Base-by-base conservation (phyloP, 2,888 invertebrate genomes). In the Xylocampa areola region DNA sequence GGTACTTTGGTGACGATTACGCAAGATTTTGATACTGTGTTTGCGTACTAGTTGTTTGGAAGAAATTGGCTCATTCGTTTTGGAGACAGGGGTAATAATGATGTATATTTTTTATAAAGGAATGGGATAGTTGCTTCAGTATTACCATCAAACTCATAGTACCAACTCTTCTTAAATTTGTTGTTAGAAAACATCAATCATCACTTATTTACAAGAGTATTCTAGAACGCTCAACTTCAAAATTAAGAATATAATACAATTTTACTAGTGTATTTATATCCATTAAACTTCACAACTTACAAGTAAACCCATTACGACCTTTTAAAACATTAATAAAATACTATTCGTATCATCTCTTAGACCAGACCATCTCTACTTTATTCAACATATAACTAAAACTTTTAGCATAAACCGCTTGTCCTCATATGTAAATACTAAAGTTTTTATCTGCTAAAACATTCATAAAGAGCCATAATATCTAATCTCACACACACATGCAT, bases 391-490 rank as follows among this genome's bases (percentile, higher is more conserved):
- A 36, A 6, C 4, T 32, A 4, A 32, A 47, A 69, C 14, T 48
- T 64, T 64, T 14, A 44, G n/a, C 35, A 35, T 44, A 27, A 58
- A 66, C 32, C 33, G 32, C 7, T 23, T 23, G 16, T 36, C 35
- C 30, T 16, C 21, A 7, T 27, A 33, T 5, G 25, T 41, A 57
- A 45, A 61, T 47, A 55, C 4, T 23, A 14, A 41, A 52, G 35
- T 49, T 67, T 54, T 68, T 52, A 68, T 60, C 48, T 33, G 21
- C 35, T 70, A 47, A 64, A 76, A 62, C 33, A 64, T 65, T 63
- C 57, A 77, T 68, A 67, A 47, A 58, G 37, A 50, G 37, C 30
- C 32, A 25, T 69, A 69, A 72, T 58, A 64, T 64, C 41, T 73
- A 70, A 78, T 79, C 68, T 65, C 39, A 54, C 55, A 50, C 67